These are phyloP conservation scores for Anguilla japonica DNA, from an alignment of 2,113 vertebrate genomes.

Conservation along the genomic window DNA sequence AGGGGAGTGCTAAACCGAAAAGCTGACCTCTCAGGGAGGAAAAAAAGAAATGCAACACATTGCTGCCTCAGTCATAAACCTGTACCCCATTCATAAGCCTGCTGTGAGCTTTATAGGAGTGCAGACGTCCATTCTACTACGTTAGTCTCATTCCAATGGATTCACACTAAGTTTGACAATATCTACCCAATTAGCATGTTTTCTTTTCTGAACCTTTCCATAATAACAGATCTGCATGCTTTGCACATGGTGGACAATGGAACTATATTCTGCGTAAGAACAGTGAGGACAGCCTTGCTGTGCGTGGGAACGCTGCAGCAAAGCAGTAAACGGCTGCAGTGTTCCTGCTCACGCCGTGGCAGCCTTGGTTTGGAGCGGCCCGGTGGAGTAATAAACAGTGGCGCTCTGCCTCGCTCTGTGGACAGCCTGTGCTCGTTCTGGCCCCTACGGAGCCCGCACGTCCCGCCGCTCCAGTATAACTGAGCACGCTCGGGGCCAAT, in stretches of 20 bases:
- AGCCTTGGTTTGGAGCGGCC: not conserved
- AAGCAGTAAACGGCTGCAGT: not conserved
- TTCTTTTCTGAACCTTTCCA: not conserved
- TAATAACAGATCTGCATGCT: not conserved
- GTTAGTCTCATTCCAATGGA: not conserved
- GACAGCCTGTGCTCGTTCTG: slow-evolving; percentile 16
- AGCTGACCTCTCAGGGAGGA: slow-evolving; percentile 5
- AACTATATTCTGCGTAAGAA: not conserved
- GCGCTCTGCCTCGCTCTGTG: not conserved
- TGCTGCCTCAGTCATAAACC: slow-evolving; percentile 7
- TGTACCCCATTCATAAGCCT: not conserved
- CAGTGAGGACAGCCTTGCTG: not conserved
- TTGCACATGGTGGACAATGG: not conserved
- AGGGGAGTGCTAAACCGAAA: slow-evolving; percentile 36
- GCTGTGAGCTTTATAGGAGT: not conserved
- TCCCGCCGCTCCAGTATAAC: slow-evolving; percentile 44
- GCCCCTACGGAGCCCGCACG: slow-evolving; percentile 4
- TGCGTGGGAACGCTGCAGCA: not conserved
- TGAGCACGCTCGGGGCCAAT: slow-evolving; percentile 27
- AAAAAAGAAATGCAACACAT: slow-evolving; percentile 32
- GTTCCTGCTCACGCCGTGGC: not conserved
- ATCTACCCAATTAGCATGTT: not conserved
- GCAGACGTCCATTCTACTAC: not conserved
- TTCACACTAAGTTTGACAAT: not conserved
- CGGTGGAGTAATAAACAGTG: not conserved